A percentile compares a stretch with the other conserved stretches of the same genome.
Conservation (phyloP, 2,113 vertebrate species). For the Thinocorus orbignyianus region DNA sequence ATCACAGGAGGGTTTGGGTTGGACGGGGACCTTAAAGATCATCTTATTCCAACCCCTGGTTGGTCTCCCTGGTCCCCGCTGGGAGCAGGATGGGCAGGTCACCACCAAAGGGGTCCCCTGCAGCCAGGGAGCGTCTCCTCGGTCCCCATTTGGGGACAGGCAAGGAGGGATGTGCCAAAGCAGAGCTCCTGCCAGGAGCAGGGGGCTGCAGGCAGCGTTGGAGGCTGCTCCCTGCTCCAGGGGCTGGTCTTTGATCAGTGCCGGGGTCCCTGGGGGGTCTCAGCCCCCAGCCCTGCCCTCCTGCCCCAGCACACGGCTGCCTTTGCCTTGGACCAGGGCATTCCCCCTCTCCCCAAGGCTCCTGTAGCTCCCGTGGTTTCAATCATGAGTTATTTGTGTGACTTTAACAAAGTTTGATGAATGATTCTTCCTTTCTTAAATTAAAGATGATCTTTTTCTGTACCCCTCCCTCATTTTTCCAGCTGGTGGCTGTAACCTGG, state of each 20-base stretch:
- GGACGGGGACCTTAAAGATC: neutral
- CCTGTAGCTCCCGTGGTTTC: neutral
- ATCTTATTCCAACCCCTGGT: neutral
- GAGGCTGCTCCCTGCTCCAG: fast-evolving
- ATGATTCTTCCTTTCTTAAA: slow-evolving; percentile 52
- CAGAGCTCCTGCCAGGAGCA: neutral
- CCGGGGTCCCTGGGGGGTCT: neutral
- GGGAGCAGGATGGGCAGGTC: neutral
- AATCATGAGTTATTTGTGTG: slow-evolving; percentile 21
- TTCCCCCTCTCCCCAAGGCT: neutral
- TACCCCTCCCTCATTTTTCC: neutral
- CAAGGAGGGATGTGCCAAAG: neutral
- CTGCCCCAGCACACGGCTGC: neutral
- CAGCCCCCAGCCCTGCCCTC: neutral
- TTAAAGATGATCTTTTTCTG: slow-evolving; percentile 47
- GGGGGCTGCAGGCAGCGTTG: neutral
- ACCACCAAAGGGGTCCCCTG: neutral
- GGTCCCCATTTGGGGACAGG: neutral
- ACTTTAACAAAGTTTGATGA: slow-evolving; percentile 17
- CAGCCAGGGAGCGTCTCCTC: neutral
- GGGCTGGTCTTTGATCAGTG: neutral
- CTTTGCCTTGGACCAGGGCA: slow-evolving; percentile 16
- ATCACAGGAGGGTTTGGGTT: neutral
- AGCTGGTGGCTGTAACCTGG: neutral
- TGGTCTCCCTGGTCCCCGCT: neutral